These are phyloP conservation scores for Nemotelus pantherinus DNA, from an alignment of 2,888 invertebrate genomes.

Conservation along the genomic window DNA sequence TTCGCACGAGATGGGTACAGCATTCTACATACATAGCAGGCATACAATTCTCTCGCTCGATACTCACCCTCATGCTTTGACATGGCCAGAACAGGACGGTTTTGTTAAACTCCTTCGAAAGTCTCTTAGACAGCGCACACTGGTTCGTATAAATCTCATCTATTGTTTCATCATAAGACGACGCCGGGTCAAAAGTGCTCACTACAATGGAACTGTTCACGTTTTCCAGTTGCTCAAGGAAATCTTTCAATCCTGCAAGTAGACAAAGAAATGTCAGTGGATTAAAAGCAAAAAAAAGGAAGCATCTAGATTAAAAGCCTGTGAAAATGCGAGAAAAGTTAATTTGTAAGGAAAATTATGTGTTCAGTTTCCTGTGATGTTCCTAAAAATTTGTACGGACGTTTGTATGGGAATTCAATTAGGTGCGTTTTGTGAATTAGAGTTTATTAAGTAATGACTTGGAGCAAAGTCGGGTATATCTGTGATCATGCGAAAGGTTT, in stretches of 20 bases:
- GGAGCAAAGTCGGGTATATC: too few species aligned
- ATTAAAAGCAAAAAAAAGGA: slow-evolving; percentile 18
- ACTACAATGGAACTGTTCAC: slow-evolving; percentile 59
- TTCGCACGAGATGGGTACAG: too few species aligned
- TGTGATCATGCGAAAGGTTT: too few species aligned
- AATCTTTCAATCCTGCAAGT: slow-evolving; percentile 62
- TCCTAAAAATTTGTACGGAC: too few species aligned
- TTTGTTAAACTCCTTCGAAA: slow-evolving; percentile 62
- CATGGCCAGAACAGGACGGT: slow-evolving; percentile 64
- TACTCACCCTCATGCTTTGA: slow-evolving; percentile 64
- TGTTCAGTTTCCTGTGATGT: too few species aligned
- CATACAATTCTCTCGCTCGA: neutral
- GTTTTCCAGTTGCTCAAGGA: slow-evolving; percentile 63
- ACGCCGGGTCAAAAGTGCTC: slow-evolving; percentile 32
- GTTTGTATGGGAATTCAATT: too few species aligned
- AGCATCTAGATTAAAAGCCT: neutral
- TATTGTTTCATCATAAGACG: slow-evolving; percentile 35
- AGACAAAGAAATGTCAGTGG: slow-evolving; percentile 39
- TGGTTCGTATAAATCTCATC: slow-evolving; percentile 55
- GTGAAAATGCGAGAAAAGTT: slow-evolving; percentile 26
- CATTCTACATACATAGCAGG: too few species aligned
- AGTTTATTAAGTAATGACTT: too few species aligned
- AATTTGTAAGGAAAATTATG: slow-evolving; percentile 27
- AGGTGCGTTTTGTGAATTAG: too few species aligned
- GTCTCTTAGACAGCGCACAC: slow-evolving; percentile 62